phyloP scores from a whole-genome alignment of 2,888 invertebrate genomes.

The Acheta domesticus region DNA sequence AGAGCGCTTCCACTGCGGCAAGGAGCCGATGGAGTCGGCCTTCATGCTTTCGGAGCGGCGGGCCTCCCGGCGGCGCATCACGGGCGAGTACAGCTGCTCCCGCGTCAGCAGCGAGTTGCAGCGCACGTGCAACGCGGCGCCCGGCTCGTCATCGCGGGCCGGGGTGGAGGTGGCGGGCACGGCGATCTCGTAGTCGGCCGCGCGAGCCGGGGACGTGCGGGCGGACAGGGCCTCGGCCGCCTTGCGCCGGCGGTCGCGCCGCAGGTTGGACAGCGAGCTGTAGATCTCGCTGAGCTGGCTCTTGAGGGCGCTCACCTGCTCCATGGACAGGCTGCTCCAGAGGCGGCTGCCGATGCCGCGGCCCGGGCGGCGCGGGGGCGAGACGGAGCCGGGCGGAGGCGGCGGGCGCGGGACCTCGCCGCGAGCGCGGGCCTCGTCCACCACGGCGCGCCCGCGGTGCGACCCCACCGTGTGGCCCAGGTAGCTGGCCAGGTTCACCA shows the following conservation, averaged over 20 bases:
- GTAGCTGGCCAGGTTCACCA: conserved; percentile 71
- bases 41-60: conserved; percentile 48
- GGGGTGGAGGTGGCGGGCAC: conserved; percentile 49
- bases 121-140: conserved; percentile 46
- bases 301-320: conserved; percentile 76
- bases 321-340: conserved; percentile 80
- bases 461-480: conserved; percentile 52
- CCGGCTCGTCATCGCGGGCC: background rate
- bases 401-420: background rate
- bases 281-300: conserved; percentile 79
- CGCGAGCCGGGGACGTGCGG: conserved; percentile 38
- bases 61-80: conserved; percentile 44
- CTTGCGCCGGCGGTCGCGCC: conserved; percentile 38
- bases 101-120: conserved; percentile 48
- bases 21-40: conserved; percentile 57
- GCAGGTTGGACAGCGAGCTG: conserved; percentile 48
- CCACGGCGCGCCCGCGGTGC: conserved; percentile 41
- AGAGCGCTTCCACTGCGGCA: conserved; percentile 30
- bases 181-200: conserved; percentile 59
- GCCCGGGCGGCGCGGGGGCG: conserved; percentile 30
- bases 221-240: background rate
- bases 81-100: conserved; percentile 42
- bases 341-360: conserved; percentile 68
- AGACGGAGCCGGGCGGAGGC: background rate
- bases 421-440: conserved; percentile 27